Evolutionary conservation across 2,888 invertebrate genomes (phyloP), one percentile per base, ranked within the genome.

Genomic region (Epiblema foenella): DNA sequence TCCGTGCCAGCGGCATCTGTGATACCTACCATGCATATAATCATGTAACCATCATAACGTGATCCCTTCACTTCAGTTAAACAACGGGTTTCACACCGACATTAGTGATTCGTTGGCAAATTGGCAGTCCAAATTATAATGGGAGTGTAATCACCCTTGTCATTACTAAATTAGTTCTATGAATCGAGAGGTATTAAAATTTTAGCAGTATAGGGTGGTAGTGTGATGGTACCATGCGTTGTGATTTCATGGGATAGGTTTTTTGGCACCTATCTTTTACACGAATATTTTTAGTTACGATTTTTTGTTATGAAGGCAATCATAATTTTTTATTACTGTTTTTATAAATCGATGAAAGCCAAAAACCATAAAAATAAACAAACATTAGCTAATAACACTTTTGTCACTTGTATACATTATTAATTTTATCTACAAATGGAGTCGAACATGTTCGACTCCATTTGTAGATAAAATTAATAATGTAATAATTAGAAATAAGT

Each of bases 151-250:
- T 65, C 65, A 66, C 70, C 70, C 65, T 70, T 70, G 70, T 70
- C 70, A 70, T 70, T 70, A 70, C 65, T 60, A 70, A 70, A 70
- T 70, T 70, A 70, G 70, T 70, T 69, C 64, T 69, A 66, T 66
- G 70, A 70, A 70, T 60, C 54, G 70, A 70, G 65, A 70, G 65
- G 70, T 70, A 70, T 70, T 66, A 70, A 59, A 70, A 70, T 70
- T 70, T 70, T 66, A 66, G 65, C 65, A 20, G 46, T 64, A 18
- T 60, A 37, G 65, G 70, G 52, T 66, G 65, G 60, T 66, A 66
- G 54, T 46, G 46, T 20, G n/a, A 63, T 46, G 59, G 2, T 10
- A n/a, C 52, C 49, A 65, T 20, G 33, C 11, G 3, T 20, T 70
- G 46, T 15, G 17, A 33, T 20, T 10, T 42, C n/a, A 9, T 12